phyloP scores from a whole-genome alignment of 1,140 invertebrate genomes.

The Solenopsis invicta region DNA sequence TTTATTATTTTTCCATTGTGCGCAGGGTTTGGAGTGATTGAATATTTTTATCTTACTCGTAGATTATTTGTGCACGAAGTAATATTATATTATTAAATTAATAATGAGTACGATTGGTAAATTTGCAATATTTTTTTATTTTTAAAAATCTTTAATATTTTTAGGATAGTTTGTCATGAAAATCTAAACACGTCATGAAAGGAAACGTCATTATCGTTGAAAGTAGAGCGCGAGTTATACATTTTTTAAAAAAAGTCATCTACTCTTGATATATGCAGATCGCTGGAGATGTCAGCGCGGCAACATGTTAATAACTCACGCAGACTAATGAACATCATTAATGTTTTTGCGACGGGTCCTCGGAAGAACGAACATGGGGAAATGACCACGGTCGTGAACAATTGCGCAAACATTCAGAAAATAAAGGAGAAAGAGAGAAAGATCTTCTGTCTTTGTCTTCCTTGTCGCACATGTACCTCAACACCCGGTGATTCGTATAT shows the following conservation, averaged over 20 bases:
- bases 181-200: background rate
- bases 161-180: background rate
- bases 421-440: background rate
- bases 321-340: conserved; percentile 37
- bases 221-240: background rate
- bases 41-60: conserved; percentile 1
- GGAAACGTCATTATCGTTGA: background rate
- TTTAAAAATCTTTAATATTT: background rate
- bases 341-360: conserved; percentile 19
- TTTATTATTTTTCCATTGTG: no score
- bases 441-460: background rate
- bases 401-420: conserved; percentile 24
- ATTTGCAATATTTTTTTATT: background rate
- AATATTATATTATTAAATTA: background rate
- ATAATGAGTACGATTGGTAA: background rate
- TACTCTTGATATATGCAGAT: background rate
- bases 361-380: background rate
- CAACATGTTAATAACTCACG: conserved; percentile 29
- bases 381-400: conserved; percentile 16
- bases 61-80: background rate
- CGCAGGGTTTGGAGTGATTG: no score
- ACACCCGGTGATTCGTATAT: conserved; percentile 3
- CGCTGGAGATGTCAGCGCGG: background rate
- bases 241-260: conserved; percentile 25
- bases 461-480: background rate